Evolutionary conservation across 2,113 vertebrate species (phyloP).

Genomic region (Heloderma charlesbogerti): DNA sequence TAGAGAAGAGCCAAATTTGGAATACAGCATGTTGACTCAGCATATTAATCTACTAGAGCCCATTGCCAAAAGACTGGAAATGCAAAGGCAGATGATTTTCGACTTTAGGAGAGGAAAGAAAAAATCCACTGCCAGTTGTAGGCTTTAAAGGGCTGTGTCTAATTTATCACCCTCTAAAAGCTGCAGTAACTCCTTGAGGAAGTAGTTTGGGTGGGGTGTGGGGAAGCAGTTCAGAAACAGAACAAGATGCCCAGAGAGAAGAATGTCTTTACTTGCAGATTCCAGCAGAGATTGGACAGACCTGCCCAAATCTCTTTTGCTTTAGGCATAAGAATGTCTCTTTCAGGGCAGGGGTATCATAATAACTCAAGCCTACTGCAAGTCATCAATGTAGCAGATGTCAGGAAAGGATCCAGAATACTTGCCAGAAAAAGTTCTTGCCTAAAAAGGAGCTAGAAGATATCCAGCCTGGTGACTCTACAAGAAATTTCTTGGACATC

Average conservation of each 20-base stretch:
- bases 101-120: not conserved
- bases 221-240: not conserved
- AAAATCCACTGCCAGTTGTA: not conserved
- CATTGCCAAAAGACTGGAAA: conserved; percentile 10
- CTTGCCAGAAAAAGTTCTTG: not conserved
- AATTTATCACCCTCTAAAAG: conserved; percentile 30
- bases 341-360: not conserved
- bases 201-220: not conserved
- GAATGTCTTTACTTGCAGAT: not conserved
- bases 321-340: not conserved
- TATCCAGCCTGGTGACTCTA: not conserved
- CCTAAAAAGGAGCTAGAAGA: not conserved
- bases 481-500: not conserved
- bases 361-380: not conserved
- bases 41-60: conserved; percentile 5
- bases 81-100: conserved; percentile 7
- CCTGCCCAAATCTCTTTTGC: too few relatives aligned
- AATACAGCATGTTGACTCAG: conserved; percentile 17
- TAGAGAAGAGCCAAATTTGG: not conserved
- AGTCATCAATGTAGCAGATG: not conserved
- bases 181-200: not conserved
- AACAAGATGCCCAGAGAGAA: not conserved
- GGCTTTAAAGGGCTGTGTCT: not conserved
- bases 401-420: not conserved
- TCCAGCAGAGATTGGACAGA: not conserved